Percentiles rank a stretch among this genome's conserved stretches.
phyloP scores from a whole-genome alignment of 2,113 vertebrate genomes.

The human region DNA sequence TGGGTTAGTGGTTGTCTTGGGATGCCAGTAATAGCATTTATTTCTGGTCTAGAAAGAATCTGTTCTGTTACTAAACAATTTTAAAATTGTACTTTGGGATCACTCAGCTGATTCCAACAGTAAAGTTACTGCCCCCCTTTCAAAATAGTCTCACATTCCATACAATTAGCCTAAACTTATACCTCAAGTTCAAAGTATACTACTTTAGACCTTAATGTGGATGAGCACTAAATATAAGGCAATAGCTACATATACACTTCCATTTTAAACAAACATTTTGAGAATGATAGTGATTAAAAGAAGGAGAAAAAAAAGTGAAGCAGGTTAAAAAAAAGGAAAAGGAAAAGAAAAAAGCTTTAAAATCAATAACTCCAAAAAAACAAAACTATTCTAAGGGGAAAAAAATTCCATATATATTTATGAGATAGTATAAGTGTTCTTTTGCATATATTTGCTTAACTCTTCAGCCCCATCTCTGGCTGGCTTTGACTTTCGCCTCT shows the following conservation, averaged over 20 bases:
- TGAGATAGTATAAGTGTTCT: background rate
- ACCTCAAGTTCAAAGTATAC: background rate
- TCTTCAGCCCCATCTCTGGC: background rate
- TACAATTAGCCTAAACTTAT: background rate
- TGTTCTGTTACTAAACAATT: conserved; percentile 62
- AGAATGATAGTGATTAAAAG: background rate
- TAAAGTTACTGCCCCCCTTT: background rate
- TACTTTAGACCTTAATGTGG: background rate
- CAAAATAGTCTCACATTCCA: conserved; percentile 19
- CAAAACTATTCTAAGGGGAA: background rate
- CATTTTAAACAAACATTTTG: background rate
- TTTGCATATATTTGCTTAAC: background rate
- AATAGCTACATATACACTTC: background rate
- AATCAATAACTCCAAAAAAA: background rate
- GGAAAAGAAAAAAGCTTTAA: background rate
- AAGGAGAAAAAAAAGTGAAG: background rate
- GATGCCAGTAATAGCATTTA: conserved; percentile 67
- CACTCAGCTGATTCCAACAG: conserved; percentile 22
- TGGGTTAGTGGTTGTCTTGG: conserved; percentile 74
- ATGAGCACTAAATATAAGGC: background rate
- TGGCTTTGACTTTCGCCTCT: background rate
- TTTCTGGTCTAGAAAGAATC: conserved; percentile 60
- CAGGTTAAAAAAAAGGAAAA: background rate
- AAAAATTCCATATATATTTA: background rate
- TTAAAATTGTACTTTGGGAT: conserved; percentile 61